phyloP scores from a whole-genome alignment of 1,140 invertebrate species.

The Ooceraea biroi region DNA sequence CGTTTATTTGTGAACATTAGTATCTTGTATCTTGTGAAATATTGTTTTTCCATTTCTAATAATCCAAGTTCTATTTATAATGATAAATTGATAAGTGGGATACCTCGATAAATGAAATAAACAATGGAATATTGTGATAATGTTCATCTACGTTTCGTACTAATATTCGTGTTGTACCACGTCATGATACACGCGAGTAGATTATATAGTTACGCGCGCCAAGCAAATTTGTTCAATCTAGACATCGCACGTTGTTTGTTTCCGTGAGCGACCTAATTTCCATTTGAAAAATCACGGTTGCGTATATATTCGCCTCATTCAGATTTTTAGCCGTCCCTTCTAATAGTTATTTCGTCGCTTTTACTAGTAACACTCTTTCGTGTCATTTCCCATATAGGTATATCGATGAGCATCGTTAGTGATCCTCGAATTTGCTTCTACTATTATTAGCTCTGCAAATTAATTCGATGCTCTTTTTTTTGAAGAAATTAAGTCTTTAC shows the following conservation, averaged over 20 bases:
- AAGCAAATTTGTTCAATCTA: slow-evolving; percentile 60
- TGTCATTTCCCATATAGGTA: not conserved
- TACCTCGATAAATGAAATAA: too few species aligned
- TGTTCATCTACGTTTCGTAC: not conserved
- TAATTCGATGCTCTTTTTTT: too few species aligned
- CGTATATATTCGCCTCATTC: not conserved
- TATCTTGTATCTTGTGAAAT: too few species aligned
- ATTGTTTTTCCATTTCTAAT: not conserved
- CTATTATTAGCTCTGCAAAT: too few species aligned
- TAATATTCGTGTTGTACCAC: not conserved
- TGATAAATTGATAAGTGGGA: not conserved
- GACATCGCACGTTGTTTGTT: slow-evolving; percentile 56
- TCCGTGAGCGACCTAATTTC: slow-evolving; percentile 61
- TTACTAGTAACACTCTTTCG: too few species aligned
- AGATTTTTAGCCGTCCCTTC: slow-evolving; percentile 8
- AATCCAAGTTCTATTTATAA: not conserved
- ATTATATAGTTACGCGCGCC: slow-evolving; percentile 68
- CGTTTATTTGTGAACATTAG: too few species aligned
- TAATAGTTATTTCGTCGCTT: too few species aligned
- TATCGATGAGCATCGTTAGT: not conserved
- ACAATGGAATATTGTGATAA: slow-evolving; percentile 10
- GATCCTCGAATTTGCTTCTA: not conserved
- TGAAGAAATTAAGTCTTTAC: too few species aligned
- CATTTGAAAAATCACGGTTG: slow-evolving; percentile 57
- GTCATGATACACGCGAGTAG: slow-evolving; percentile 7